Evolutionary conservation across 53 echinoderm and acorn worm species (phyloP), one percentile per base, ranked within the genome.

Genomic region (Glandiceps talaboti): DNA sequence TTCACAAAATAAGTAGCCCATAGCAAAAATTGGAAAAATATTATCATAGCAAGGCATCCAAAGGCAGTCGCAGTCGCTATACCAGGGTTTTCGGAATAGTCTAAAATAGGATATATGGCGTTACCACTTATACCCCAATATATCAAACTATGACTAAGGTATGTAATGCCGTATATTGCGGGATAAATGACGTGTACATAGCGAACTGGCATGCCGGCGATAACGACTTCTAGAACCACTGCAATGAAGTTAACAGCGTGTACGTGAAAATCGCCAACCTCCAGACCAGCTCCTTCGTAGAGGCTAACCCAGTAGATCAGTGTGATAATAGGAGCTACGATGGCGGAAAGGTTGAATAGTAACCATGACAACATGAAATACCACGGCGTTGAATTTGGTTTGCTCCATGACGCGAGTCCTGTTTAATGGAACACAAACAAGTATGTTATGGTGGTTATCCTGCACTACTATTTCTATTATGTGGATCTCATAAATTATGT

Each of bases 161-260:
- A 92, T 28, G 83, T 0, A 31, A 79, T 14, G 14, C 92, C 90
- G 79, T 85, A 86, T 29, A 84, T 14, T 77, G 85, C 30, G 14
- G 87, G 85, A 81, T 89, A 92, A 81, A 92, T 29, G 81, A 87
- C 82, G 81, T 92, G 92, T 26, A 82, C 85, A 33, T 84, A 79
- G 14, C 90, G 87, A 20, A 90, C 87, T 0, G 90, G 86, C 14
- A 85, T 74, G 28, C 85, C 80, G 14, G 85, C 82, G 0, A 89
- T 27, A 0, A 89, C 1, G 1, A 89, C 82, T 29, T 89, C 89
- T 28, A 82, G 33, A 0, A 81, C 26, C 81, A 93, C 88, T 29
- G 88, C 79, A 73, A 83, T 81, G 26, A 85, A 84, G 86, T 93
- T 93, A 14, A 93, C 76, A 73, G 88, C 88, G 77, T 88, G 90